These are phyloP conservation scores for Protobothrops mucrosquamatus DNA, from an alignment of 2,113 vertebrate genomes.

Conservation along the genomic window DNA sequence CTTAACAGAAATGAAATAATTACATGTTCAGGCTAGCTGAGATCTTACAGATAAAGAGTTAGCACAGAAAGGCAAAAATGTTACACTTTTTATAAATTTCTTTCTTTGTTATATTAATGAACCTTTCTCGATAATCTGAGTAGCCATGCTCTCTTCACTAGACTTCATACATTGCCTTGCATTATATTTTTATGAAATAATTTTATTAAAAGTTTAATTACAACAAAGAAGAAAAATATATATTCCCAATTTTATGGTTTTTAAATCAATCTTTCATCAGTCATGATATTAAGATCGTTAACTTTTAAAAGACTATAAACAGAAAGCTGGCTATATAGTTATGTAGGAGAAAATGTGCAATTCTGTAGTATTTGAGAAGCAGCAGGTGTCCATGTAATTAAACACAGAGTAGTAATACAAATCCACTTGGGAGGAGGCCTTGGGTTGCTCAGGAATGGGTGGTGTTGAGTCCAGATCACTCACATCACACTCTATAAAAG, in stretches of 20 bases:
- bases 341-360: slow-evolving; percentile 13
- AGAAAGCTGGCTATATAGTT: neutral
- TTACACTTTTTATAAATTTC: neutral
- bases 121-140: neutral
- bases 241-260: neutral
- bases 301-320: neutral
- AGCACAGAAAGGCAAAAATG: neutral
- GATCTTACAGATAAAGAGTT: neutral
- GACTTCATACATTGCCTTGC: neutral
- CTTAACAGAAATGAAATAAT: neutral
- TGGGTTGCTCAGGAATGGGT: slow-evolving; percentile 6
- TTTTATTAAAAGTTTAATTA: neutral
- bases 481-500: slow-evolving; percentile 26
- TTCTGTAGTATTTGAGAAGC: slow-evolving; percentile 34
- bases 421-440: slow-evolving; percentile 1
- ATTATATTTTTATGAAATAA: neutral
- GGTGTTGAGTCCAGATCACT: neutral
- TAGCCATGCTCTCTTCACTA: neutral
- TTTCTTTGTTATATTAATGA: neutral
- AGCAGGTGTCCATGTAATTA: slow-evolving; percentile 33
- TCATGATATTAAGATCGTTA: neutral
- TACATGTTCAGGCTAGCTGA: neutral
- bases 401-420: slow-evolving; percentile 25
- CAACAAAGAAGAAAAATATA: neutral
- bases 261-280: neutral